Percentiles rank a stretch among this genome's conserved stretches.
These are phyloP conservation scores for Stegodyphus mimosarum DNA, from an alignment of 1,140 invertebrate genomes.

Conservation along the genomic window DNA sequence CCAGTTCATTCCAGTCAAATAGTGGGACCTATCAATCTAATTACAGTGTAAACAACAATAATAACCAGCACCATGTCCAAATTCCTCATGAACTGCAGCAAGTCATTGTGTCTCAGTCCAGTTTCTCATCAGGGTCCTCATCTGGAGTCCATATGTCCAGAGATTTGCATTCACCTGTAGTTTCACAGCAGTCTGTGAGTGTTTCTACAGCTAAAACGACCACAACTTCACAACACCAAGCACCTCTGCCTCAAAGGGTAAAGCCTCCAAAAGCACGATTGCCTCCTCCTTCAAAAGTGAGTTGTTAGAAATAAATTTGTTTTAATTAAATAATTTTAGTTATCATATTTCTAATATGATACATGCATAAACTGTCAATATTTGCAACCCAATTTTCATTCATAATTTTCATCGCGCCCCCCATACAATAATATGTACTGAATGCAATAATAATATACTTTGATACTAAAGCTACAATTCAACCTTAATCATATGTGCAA, in stretches of 20 bases:
- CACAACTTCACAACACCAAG: constrained; percentile 56
- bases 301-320: no score
- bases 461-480: no score
- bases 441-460: no score
- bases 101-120: constrained; percentile 51
- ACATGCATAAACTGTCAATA: no score
- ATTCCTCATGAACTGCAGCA: constrained; percentile 44
- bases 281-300: constrained; percentile 87
- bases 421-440: no score
- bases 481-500: no score
- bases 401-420: no score
- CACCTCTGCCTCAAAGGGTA: constrained; percentile 70
- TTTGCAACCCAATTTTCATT: no score
- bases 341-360: no score
- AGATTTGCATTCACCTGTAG: constrained; percentile 28
- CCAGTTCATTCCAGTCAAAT: constrained; percentile 35
- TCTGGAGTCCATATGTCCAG: constrained; percentile 5
- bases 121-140: constrained; percentile 12
- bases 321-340: no score
- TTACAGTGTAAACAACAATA: constrained; percentile 21
- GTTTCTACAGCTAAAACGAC: constrained; percentile 28
- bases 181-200: constrained; percentile 31
- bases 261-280: constrained; percentile 83
- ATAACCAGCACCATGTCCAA: constrained; percentile 36
- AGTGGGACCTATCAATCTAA: constrained; percentile 24